Conservation (phyloP, 2,888 invertebrate species). For the Mesochorus sp. region DNA sequence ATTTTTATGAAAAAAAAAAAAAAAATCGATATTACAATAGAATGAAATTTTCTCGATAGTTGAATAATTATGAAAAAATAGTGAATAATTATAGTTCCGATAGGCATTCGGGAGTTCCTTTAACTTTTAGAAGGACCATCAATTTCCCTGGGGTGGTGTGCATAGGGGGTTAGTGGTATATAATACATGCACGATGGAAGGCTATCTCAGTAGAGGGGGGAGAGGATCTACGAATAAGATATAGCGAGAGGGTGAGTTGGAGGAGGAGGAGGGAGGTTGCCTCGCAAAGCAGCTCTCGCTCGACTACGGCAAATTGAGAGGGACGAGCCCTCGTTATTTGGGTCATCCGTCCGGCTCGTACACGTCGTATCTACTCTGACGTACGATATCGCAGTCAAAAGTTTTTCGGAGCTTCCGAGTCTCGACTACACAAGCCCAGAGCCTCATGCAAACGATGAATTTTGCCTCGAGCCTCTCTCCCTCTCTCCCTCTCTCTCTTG, state of each 20-base stretch:
- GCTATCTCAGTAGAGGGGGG: background rate
- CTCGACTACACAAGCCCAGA: background rate
- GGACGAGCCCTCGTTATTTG: slow-evolving; percentile 55
- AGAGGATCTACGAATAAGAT: background rate
- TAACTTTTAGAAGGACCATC: background rate
- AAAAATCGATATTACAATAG: background rate
- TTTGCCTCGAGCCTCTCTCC: slow-evolving; percentile 23
- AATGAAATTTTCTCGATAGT: no score
- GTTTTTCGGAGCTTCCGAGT: slow-evolving; percentile 47
- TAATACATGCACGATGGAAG: background rate
- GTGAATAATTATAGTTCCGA: slow-evolving; percentile 3
- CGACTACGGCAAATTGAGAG: slow-evolving; percentile 48
- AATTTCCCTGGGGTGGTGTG: background rate
- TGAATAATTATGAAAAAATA: background rate
- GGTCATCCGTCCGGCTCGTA: slow-evolving; percentile 52
- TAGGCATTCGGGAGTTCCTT: background rate
- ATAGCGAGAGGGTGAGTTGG: background rate
- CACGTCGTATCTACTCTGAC: slow-evolving; percentile 46
- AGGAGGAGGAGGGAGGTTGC: slow-evolving; percentile 6
- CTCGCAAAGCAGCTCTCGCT: slow-evolving; percentile 10
- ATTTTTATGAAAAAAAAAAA: background rate
- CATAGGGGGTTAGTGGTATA: background rate
- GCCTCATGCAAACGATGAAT: slow-evolving; percentile 38
- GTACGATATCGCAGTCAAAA: slow-evolving; percentile 48
- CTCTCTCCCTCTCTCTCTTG: background rate